phyloP scores from a whole-genome alignment of 37 sponge, comb jelly and placozoan species.

The Corticium candelabrum region DNA sequence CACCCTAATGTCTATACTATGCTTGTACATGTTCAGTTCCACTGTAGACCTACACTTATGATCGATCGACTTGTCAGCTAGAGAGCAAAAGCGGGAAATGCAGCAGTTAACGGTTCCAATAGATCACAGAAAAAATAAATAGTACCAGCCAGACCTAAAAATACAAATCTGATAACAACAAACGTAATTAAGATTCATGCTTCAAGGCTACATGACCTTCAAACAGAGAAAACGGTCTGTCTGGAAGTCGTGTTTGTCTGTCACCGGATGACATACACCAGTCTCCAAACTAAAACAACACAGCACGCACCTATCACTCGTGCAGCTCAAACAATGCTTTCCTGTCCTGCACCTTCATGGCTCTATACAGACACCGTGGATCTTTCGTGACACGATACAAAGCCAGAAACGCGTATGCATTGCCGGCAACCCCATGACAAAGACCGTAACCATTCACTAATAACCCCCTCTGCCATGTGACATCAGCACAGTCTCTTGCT shows the following conservation, averaged over 20 bases:
- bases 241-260: slow-evolving; percentile 40
- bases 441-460: slow-evolving; percentile 81
- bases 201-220: slow-evolving; percentile 41
- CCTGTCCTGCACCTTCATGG: slow-evolving; percentile 34
- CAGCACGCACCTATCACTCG: neutral
- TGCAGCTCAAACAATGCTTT: neutral
- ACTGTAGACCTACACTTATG: too few species aligned
- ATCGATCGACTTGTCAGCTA: too few species aligned
- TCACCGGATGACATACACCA: slow-evolving; percentile 55
- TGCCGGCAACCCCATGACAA: slow-evolving; percentile 91
- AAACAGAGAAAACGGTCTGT: slow-evolving; percentile 78
- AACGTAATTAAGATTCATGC: too few species aligned
- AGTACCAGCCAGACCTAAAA: slow-evolving; percentile 69
- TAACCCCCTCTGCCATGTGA: slow-evolving; percentile 76
- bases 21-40: too few species aligned
- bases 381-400: slow-evolving; percentile 60
- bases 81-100: slow-evolving; percentile 63
- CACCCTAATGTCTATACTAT: too few species aligned
- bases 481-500: slow-evolving; percentile 51
- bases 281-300: slow-evolving; percentile 53
- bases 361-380: slow-evolving; percentile 40
- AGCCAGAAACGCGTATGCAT: slow-evolving; percentile 85
- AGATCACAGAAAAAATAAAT: slow-evolving; percentile 67
- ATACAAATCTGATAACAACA: too few species aligned
- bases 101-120: slow-evolving; percentile 24